phyloP scores from a whole-genome alignment of 2,797 vertebrate genomes.

The Alectoris magna region DNA sequence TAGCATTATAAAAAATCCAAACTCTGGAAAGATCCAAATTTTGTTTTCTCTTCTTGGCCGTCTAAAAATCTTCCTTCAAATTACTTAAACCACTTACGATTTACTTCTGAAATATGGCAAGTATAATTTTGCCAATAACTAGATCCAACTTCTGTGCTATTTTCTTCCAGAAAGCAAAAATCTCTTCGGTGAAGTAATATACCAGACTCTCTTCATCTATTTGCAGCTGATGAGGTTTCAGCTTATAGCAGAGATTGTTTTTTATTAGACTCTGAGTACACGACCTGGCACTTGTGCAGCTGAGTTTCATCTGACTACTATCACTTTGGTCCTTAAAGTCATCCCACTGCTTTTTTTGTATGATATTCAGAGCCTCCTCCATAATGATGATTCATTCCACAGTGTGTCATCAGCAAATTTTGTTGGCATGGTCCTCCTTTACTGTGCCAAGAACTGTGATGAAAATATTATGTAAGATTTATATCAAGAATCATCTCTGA shows the following conservation, averaged over 20 bases:
- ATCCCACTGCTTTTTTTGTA: not conserved
- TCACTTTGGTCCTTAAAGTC: slow-evolving; percentile 10
- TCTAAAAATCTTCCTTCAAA: not conserved
- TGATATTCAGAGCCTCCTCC: slow-evolving; percentile 41
- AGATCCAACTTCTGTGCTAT: not conserved
- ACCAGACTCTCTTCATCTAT: slow-evolving; percentile 10
- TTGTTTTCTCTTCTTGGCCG: not conserved
- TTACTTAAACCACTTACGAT: not conserved
- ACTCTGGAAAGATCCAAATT: not conserved
- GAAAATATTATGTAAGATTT: slow-evolving; percentile 60
- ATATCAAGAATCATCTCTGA: slow-evolving; percentile 29
- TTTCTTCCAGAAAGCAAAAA: slow-evolving; percentile 43
- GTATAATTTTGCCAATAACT: slow-evolving; percentile 24
- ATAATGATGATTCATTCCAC: slow-evolving; percentile 55
- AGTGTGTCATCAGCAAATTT: slow-evolving; percentile 60
- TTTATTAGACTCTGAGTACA: slow-evolving; percentile 21
- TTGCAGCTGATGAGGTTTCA: slow-evolving; percentile 37
- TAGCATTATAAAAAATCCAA: not conserved
- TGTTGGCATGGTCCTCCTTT: slow-evolving; percentile 8
- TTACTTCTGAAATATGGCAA: not conserved
- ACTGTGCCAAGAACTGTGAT: not conserved
- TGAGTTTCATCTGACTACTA: slow-evolving; percentile 35
- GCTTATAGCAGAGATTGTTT: not conserved
- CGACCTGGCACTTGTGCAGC: not conserved
- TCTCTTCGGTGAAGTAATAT: slow-evolving; percentile 9